Percentiles rank a stretch among this genome's conserved stretches.
Evolutionary conservation across 2,797 vertebrate genomes (phyloP).

Genomic region (Miichthys miiuy): DNA sequence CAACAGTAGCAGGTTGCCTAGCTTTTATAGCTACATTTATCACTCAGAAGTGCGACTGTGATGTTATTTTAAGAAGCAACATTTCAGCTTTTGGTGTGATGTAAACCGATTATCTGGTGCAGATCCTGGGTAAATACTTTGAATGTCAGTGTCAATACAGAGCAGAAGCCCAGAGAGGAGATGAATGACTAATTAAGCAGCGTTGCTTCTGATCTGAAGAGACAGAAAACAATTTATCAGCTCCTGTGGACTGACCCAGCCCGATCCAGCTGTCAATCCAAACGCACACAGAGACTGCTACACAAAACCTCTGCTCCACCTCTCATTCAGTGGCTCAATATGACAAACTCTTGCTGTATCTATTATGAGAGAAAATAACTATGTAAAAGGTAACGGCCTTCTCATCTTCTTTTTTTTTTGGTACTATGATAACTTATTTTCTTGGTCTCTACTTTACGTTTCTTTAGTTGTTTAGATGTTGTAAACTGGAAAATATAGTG

Average conservation of each 20-base stretch:
- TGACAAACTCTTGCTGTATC: slow-evolving; percentile 48
- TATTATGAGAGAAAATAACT: slow-evolving; percentile 37
- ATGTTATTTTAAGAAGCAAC: slow-evolving; percentile 31
- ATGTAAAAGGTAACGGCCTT: slow-evolving; percentile 54
- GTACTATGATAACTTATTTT: slow-evolving; percentile 83
- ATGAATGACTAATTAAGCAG: slow-evolving; percentile 38
- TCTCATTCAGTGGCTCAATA: slow-evolving; percentile 21
- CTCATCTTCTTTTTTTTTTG: slow-evolving; percentile 43
- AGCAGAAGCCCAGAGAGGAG: slow-evolving; percentile 29
- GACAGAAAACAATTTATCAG: slow-evolving; percentile 56
- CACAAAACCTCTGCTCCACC: slow-evolving; percentile 28
- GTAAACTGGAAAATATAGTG: slow-evolving; percentile 77
- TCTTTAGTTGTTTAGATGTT: slow-evolving; percentile 74
- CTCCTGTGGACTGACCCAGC: slow-evolving; percentile 47
- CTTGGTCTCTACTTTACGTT: slow-evolving; percentile 59
- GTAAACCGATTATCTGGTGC: slow-evolving; percentile 37
- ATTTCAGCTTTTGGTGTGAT: slow-evolving; percentile 12
- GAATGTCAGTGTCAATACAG: slow-evolving; percentile 28
- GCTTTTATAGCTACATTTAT: slow-evolving; percentile 50
- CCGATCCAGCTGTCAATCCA: slow-evolving; percentile 44
- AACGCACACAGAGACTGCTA: slow-evolving; percentile 43
- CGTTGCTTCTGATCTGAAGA: slow-evolving; percentile 59
- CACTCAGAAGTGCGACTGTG: slow-evolving; percentile 29
- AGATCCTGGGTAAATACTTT: slow-evolving; percentile 28
- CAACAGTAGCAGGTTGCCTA: slow-evolving; percentile 40